phyloP scores from a whole-genome alignment of 2,113 vertebrate genomes.

The Terrapene triunguis region DNA sequence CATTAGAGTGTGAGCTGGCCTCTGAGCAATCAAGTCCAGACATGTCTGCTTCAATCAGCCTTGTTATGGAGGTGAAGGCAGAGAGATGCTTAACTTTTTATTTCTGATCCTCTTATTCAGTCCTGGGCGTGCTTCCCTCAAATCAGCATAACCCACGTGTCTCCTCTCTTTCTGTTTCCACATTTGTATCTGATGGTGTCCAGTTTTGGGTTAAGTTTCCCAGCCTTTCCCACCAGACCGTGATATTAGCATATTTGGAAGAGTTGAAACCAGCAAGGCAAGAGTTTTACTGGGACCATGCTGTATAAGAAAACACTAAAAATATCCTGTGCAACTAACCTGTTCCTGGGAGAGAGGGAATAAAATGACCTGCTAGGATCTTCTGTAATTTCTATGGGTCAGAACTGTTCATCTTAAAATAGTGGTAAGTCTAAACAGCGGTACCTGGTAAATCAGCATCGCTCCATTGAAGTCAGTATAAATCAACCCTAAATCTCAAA shows the following conservation, averaged over 20 bases:
- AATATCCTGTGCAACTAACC: background rate
- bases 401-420: background rate
- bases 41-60: conserved; percentile 45
- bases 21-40: conserved; percentile 54
- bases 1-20: background rate
- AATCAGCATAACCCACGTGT: background rate
- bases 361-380: background rate
- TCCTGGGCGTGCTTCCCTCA: background rate
- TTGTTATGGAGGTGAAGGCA: conserved; percentile 53
- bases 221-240: background rate
- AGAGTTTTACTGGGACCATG: background rate
- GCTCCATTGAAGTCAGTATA: background rate
- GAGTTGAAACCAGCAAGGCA: background rate
- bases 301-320: background rate
- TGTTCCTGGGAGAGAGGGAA: background rate
- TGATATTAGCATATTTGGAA: background rate
- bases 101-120: background rate
- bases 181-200: background rate
- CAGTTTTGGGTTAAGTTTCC: background rate
- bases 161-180: background rate
- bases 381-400: background rate
- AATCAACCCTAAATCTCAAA: background rate
- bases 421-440: background rate
- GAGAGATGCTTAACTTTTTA: background rate
- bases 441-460: background rate